Evolutionary conservation across 2,888 invertebrate genomes (phyloP).

Genomic region (Peribatodes rhomboidaria): DNA sequence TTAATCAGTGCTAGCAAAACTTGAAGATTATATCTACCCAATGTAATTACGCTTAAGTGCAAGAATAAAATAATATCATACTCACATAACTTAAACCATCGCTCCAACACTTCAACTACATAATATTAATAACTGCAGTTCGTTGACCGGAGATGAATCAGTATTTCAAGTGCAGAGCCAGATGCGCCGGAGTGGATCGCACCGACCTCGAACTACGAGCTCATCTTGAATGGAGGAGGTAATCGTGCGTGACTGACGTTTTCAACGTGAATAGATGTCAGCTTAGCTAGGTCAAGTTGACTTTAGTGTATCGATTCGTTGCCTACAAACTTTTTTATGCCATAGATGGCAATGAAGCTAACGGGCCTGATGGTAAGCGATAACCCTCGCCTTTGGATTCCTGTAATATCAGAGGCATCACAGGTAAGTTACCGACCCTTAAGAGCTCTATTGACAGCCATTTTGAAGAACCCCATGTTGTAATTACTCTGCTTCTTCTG

Average conservation of each 20-base stretch:
- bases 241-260: conserved; percentile 19
- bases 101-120: conserved; percentile 11
- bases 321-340: too few relatives aligned
- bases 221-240: conserved; percentile 31
- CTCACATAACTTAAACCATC: conserved; percentile 5
- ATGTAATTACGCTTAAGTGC: background rate
- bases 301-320: too few relatives aligned
- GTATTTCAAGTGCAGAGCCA: conserved; percentile 45
- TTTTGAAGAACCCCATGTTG: too few relatives aligned
- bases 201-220: conserved; percentile 38
- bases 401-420: too few relatives aligned
- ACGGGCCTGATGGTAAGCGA: too few relatives aligned
- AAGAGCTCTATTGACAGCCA: too few relatives aligned
- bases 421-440: too few relatives aligned
- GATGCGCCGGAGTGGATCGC: conserved; percentile 61
- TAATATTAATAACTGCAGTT: conserved; percentile 38
- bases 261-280: background rate
- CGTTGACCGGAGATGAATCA: conserved; percentile 44
- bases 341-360: too few relatives aligned
- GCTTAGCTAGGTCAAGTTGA: background rate
- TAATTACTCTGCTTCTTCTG: too few relatives aligned
- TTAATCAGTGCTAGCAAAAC: too few relatives aligned
- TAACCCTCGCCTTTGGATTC: too few relatives aligned
- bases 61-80: background rate
- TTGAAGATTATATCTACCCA: too few relatives aligned